Base-by-base conservation (phyloP, 2,888 invertebrate species). In the Gortyna flavago region DNA sequence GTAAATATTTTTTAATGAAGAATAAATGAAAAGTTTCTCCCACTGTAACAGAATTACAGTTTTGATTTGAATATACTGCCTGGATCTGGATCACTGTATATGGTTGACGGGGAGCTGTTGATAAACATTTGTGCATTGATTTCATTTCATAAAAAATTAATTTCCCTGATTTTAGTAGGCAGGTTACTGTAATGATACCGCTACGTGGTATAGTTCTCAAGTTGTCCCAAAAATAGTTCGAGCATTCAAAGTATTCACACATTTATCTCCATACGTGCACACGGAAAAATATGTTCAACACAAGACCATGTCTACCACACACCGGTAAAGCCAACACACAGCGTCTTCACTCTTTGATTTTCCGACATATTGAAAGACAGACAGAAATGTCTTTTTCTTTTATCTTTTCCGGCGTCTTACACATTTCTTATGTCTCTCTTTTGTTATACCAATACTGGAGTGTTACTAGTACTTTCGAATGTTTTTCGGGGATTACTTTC, bases 351-450 rank as follows among this genome's bases (percentile, higher is more conserved):
- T 73, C 70, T 83, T 80, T 79, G 83, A 83, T 85, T 79, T 72
- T 29, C 61, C 70, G 77, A 80, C 71, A 71, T 84, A 82, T 85
- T 82, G 82, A 75, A 78, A 86, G 48, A 64, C 68, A 84, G 57
- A 73, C 65, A 79, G 75, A 67, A 61, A 35, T 16, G 21, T 70
- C 66, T 69, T 62, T 62, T 83, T 69, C 75, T 83, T 83, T 87
- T 75, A 85, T 85, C 72, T 85, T 75, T 79, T 25, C 54, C 41
- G 71, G 81, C 66, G 32, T 72, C 72, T 32, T 61, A 72, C 75
- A 72, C 41, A n/a, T 68, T 74, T 75, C 68, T 84, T 82, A 79
- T 65, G 75, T 77, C 32, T 80, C 77, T 80, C 65, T 74, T 83
- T 85, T 81, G 78, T 81, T 74, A 41, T 73, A 44, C 48, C 16